Evolutionary conservation across 2,797 vertebrate genomes (phyloP), one percentile per base, ranked within the genome.

Genomic region (Orientallactaga sibirica): DNA sequence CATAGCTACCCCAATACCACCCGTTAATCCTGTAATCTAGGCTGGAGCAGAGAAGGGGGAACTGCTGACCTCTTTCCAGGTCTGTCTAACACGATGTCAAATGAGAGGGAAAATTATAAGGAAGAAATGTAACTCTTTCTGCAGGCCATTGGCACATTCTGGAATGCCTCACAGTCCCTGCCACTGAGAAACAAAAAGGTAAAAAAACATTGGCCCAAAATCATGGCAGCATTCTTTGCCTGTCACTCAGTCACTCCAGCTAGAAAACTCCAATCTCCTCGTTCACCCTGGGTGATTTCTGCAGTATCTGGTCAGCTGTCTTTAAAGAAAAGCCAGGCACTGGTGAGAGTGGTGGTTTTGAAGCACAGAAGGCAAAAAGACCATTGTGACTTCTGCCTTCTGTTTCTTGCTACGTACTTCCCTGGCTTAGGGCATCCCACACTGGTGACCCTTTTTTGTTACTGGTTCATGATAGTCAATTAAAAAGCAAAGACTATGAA

Each of bases 131-230:
- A 73, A 33, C 48, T 52, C 76, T 86, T 76, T 88, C 86, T n/a
- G 62, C n/a, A 24, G 52, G 67, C 79, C 91, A 29, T 52, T 71
- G 73, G 37, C 58, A 75, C 22, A 90, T 77, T 96, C 62, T 81
- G 61, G 67, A 92, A 86, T 89, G 77, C 62, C 10, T 78, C 66
- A 37, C 5, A 5, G 19, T 41, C 75, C 70, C 33, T 61, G n/a
- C 41, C 82, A 93, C 82, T 33, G 81, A 85, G 70, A 92, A 84
- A 74, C 52, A 79, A 92, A 48, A 86, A 18, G 43, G 43, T 75
- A 84, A 80, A 88, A 68, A 91, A 92, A 74, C 24, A 16, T 24
- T 1, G 2, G n/a, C 29, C 71, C 91, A 67, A 86, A 92, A 67
- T 1, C 2, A 91, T 1, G 27, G 61, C 55, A 88, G 29, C 9